Conservation (phyloP, 1,140 invertebrate species). For the Bombus turneri region DNA sequence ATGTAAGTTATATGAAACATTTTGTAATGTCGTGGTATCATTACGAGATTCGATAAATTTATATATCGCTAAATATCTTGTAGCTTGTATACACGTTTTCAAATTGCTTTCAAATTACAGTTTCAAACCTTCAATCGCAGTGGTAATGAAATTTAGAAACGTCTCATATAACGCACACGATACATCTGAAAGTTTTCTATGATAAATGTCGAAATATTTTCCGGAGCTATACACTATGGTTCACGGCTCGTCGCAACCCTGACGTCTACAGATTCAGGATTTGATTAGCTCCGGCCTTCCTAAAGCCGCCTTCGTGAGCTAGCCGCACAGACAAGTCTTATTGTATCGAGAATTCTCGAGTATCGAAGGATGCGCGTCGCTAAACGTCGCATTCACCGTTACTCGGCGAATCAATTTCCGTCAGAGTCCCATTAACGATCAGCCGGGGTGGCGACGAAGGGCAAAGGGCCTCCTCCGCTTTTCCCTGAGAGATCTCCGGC, state of each 20-base stretch:
- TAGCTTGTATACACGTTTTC: no score
- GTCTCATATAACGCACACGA: no score
- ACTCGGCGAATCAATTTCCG: conserved; percentile 72
- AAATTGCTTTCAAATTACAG: no score
- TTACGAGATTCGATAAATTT: no score
- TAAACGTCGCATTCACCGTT: conserved; percentile 44
- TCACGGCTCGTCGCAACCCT: neutral
- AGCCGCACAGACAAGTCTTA: neutral
- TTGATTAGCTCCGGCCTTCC: neutral
- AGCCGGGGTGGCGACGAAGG: neutral
- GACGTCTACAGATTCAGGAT: neutral
- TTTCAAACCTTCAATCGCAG: no score
- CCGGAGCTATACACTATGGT: neutral
- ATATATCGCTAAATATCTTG: no score
- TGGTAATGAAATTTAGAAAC: no score
- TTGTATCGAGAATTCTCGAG: neutral
- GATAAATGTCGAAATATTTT: no score
- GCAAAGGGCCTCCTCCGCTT: conserved; percentile 16
- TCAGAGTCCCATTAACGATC: conserved; percentile 70
- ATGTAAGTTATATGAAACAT: no score
- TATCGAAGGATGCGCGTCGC: neutral
- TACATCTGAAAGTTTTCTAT: no score
- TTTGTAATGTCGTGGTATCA: no score
- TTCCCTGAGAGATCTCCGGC: conserved; percentile 29
- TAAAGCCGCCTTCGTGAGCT: neutral